phyloP scores from a whole-genome alignment of 2,888 invertebrate genomes.

The Eudasyphora cyanicolor region DNA sequence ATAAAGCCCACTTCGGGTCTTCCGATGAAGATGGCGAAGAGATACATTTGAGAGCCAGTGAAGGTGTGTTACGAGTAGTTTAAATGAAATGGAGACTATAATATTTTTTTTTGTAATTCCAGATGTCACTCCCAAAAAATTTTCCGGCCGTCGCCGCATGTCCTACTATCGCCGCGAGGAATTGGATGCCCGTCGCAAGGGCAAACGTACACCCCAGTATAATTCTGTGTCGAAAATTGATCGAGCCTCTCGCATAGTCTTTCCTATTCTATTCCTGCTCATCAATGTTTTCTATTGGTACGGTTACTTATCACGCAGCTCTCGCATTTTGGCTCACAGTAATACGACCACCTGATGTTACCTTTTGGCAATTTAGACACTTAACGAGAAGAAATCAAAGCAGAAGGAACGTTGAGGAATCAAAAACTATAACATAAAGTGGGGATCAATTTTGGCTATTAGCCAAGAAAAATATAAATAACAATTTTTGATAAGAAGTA shows the following conservation, averaged over 20 bases:
- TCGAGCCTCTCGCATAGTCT: conserved; percentile 86
- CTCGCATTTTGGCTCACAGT: conserved; percentile 75
- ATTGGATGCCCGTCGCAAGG: conserved; percentile 76
- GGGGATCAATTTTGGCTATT: conserved; percentile 20
- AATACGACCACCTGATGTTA: conserved; percentile 79
- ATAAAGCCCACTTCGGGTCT: conserved; percentile 35
- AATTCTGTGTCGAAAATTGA: conserved; percentile 92
- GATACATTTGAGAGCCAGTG: conserved; percentile 73
- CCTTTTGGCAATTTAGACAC: conserved; percentile 79
- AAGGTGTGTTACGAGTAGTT: conserved; percentile 65
- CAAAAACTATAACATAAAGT: neutral
- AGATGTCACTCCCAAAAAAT: conserved; percentile 61
- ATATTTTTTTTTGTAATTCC: conserved; percentile 23
- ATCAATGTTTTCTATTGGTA: conserved; percentile 91
- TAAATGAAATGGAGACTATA: neutral
- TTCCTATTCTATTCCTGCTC: conserved; percentile 87
- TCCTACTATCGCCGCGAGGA: conserved; percentile 77
- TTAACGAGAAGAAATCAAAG: conserved; percentile 74
- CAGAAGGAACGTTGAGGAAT: conserved; percentile 38
- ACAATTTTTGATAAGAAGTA: neutral
- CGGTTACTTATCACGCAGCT: conserved; percentile 85
- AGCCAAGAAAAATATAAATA: conserved; percentile 51
- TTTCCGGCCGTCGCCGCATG: conserved; percentile 73
- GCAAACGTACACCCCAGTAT: conserved; percentile 83
- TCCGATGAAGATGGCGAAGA: conserved; percentile 77